Conservation (phyloP, 2,888 invertebrate species). For the Cheilosia vulpina region DNA sequence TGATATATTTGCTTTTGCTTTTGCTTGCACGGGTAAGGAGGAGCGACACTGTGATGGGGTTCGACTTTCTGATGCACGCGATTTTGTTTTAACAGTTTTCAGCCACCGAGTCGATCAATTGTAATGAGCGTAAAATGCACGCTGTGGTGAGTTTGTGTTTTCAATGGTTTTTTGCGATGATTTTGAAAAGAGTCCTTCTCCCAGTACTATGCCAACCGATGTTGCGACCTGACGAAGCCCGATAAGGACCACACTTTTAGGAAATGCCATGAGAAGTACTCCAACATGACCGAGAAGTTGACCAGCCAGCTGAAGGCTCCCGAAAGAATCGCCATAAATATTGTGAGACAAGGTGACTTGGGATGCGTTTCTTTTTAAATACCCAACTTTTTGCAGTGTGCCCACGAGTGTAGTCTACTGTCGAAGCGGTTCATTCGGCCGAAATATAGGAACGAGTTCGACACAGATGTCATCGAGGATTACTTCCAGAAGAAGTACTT, state of each 20-base stretch:
- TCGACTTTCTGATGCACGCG: neutral
- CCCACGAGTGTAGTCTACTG: constrained; percentile 35
- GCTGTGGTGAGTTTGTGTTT: constrained; percentile 27
- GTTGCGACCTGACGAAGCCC: constrained; percentile 15
- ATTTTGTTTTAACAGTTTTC: constrained; percentile 9
- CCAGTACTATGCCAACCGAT: constrained; percentile 32
- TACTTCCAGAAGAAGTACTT: neutral
- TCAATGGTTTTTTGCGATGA: neutral
- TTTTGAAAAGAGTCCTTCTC: neutral
- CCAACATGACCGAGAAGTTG: neutral
- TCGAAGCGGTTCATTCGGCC: constrained; percentile 5
- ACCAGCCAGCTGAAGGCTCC: neutral
- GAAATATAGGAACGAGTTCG: neutral
- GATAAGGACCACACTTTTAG: constrained; percentile 1
- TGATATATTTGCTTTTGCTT: constrained; percentile 29
- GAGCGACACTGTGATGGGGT: neutral
- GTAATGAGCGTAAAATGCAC: constrained; percentile 22
- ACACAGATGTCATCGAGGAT: constrained; percentile 27
- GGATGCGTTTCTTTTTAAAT: neutral
- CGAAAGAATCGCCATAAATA: constrained; percentile 46
- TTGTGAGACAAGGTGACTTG: neutral
- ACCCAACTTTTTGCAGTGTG: constrained; percentile 8
- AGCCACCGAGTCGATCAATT: neutral
- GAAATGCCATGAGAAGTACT: constrained; percentile 16
- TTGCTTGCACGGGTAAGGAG: constrained; percentile 23